Conservation (phyloP, 2,797 vertebrate genomes). For the Rhabdophis nuchalis region DNA sequence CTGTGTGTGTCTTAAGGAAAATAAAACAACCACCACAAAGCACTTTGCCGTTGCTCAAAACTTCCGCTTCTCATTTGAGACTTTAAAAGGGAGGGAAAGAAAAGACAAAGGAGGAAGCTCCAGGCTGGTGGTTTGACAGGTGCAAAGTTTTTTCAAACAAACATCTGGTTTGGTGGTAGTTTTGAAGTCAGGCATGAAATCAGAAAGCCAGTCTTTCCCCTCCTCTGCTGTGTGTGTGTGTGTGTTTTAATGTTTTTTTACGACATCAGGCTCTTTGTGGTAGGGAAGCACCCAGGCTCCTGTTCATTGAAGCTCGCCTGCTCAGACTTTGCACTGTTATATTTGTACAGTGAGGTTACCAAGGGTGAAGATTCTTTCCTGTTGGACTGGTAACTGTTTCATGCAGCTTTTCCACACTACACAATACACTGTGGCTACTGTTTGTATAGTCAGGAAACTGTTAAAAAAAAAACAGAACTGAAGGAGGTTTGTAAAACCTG, state of each 20-base stretch:
- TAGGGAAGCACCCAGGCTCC: neutral
- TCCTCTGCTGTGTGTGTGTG: too few relatives aligned
- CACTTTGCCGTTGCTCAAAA: slow-evolving; percentile 43
- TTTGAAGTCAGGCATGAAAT: slow-evolving; percentile 28
- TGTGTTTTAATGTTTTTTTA: too few relatives aligned
- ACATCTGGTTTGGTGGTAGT: slow-evolving; percentile 63
- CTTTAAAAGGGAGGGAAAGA: slow-evolving; percentile 57
- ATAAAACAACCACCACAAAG: slow-evolving; percentile 52
- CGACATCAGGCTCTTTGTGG: slow-evolving; percentile 11
- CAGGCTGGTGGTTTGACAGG: slow-evolving; percentile 64
- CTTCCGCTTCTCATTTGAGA: slow-evolving; percentile 43
- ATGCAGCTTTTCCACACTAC: neutral
- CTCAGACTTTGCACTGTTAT: neutral
- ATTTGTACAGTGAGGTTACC: slow-evolving; percentile 10
- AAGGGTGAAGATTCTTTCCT: neutral
- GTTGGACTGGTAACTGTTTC: neutral
- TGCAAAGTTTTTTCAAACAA: slow-evolving; percentile 57
- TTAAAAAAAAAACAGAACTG: neutral
- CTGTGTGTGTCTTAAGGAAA: slow-evolving; percentile 37
- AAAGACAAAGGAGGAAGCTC: slow-evolving; percentile 60
- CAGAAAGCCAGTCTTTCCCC: neutral
- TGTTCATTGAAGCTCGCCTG: slow-evolving; percentile 16
- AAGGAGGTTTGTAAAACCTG: neutral
- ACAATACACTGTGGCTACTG: neutral
- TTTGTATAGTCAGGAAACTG: fast-evolving